phyloP scores from a whole-genome alignment of 2,113 vertebrate genomes.

The Casuarius casuarius region DNA sequence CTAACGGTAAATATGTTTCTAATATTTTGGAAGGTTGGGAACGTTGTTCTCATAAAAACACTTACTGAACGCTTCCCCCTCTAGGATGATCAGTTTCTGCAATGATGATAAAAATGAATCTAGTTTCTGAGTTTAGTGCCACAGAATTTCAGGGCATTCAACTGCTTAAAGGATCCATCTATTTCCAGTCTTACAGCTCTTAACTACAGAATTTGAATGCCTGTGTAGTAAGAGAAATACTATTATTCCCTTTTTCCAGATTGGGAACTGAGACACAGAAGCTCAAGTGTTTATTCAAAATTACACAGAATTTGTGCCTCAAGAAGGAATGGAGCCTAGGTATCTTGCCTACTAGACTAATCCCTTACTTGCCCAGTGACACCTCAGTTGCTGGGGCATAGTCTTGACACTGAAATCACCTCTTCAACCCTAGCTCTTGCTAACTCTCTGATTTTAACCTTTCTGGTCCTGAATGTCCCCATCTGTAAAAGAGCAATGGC shows the following conservation, averaged over 20 bases:
- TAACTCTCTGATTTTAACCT: not conserved
- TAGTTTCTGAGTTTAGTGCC: not conserved
- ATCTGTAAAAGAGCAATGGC: not conserved
- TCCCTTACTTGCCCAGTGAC: not conserved
- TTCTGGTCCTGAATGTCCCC: not conserved
- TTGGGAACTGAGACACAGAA: not conserved
- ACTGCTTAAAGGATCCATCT: not conserved
- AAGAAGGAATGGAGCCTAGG: not conserved
- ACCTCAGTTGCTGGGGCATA: not conserved
- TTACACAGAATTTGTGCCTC: not conserved
- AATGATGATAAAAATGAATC: not conserved
- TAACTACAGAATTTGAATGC: not conserved
- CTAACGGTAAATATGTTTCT: not conserved
- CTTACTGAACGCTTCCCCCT: not conserved
- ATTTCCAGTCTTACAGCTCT: not conserved
- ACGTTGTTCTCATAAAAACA: not conserved
- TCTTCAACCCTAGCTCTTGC: not conserved
- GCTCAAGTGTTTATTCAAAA: not conserved
- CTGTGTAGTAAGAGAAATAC: not conserved
- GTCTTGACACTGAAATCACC: not conserved
- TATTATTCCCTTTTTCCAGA: not conserved
- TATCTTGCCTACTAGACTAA: not conserved
- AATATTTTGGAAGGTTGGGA: not conserved
- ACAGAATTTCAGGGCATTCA: not conserved
- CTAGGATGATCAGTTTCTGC: not conserved